phyloP scores from a whole-genome alignment of 1,140 invertebrate genomes.

The Delia radicum region DNA sequence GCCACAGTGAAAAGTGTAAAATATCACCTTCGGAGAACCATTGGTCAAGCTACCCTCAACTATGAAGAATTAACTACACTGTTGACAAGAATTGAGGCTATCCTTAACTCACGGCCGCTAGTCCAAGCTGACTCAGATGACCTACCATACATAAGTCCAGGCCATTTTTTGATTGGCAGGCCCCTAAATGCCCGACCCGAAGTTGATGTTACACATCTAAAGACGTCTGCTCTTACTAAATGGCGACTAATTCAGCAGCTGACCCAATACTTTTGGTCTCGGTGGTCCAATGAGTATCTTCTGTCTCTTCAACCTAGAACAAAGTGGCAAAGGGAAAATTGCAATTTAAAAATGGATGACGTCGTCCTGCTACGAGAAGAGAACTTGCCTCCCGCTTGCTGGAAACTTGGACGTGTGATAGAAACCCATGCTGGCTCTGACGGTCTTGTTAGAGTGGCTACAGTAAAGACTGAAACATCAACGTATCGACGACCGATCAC shows the following conservation, averaged over 20 bases:
- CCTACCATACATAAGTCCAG: slow-evolving; percentile 36
- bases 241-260: background rate
- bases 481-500: background rate
- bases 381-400: slow-evolving; percentile 38
- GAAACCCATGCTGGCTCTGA: slow-evolving; percentile 39
- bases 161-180: slow-evolving; percentile 47
- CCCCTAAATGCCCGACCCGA: slow-evolving; percentile 36
- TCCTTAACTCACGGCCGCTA: slow-evolving; percentile 35
- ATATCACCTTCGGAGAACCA: slow-evolving; percentile 28
- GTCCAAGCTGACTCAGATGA: slow-evolving; percentile 35
- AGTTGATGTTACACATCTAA: slow-evolving; percentile 5
- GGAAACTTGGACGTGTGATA: slow-evolving; percentile 45
- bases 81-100: slow-evolving; percentile 34
- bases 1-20: slow-evolving; percentile 33
- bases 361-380: slow-evolving; percentile 42
- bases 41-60: slow-evolving; percentile 27
- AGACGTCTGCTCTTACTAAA: background rate
- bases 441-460: slow-evolving; percentile 37
- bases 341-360: slow-evolving; percentile 24
- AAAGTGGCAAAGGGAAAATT: background rate
- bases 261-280: background rate
- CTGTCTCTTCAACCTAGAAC: background rate
- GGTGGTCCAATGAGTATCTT: slow-evolving; percentile 9
- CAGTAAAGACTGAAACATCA: slow-evolving; percentile 28
- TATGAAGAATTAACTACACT: slow-evolving; percentile 35